Percentiles rank a stretch among this genome's conserved stretches.
These are phyloP conservation scores for Eupithecia insigniata DNA, from an alignment of 2,888 invertebrate species.

Conservation along the genomic window DNA sequence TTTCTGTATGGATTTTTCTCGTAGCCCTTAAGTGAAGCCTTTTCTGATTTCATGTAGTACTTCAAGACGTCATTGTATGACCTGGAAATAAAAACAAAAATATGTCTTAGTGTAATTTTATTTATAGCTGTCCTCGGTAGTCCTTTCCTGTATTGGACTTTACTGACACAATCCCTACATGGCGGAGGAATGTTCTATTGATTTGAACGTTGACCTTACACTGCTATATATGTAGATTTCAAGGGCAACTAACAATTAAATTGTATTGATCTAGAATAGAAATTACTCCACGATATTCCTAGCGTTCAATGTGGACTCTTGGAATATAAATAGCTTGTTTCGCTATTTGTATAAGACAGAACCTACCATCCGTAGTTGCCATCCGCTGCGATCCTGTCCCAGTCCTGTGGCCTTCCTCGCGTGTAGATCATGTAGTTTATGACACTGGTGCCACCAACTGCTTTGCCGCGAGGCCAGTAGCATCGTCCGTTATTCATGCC, in stretches of 20 bases:
- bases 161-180: conserved; percentile 24
- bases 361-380: conserved; percentile 89
- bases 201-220: conserved; percentile 24
- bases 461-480: conserved; percentile 83
- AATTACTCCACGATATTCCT: background rate
- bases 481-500: conserved; percentile 68
- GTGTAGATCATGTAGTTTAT: conserved; percentile 89
- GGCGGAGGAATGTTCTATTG: conserved; percentile 20
- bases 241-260: conserved; percentile 24
- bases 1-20: conserved; percentile 83
- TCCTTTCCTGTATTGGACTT: conserved; percentile 1
- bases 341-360: background rate
- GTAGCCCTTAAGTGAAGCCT: conserved; percentile 73
- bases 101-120: background rate
- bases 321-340: background rate
- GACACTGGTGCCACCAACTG: conserved; percentile 84
- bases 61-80: conserved; percentile 85
- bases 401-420: conserved; percentile 89
- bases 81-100: conserved; percentile 59
- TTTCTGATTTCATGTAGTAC: conserved; percentile 86
- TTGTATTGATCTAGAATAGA: background rate
- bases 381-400: conserved; percentile 86
- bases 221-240: conserved; percentile 7
- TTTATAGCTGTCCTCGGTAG: conserved; percentile 3
- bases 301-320: background rate